These are phyloP conservation scores for Agrotis segetum DNA, from an alignment of 2,888 invertebrate species.

Conservation along the genomic window DNA sequence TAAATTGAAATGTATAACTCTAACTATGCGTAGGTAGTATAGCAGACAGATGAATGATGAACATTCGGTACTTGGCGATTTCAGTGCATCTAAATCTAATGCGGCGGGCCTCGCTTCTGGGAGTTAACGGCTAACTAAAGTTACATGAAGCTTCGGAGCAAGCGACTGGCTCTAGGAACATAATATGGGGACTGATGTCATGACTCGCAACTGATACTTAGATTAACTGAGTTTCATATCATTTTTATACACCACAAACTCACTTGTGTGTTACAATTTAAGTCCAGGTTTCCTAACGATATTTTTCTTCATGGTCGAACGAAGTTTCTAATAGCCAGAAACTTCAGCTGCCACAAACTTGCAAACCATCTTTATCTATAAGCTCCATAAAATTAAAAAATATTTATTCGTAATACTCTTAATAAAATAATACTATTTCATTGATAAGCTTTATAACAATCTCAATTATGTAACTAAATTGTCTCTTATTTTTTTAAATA, in stretches of 20 bases:
- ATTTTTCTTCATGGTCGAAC: conserved; percentile 7
- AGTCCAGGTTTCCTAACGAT: conserved; percentile 7
- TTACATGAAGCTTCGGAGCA: conserved; percentile 5
- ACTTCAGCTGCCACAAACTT: not conserved
- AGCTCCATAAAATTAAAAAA: conserved; percentile 25
- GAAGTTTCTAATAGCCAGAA: not conserved
- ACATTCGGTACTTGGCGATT: conserved; percentile 82
- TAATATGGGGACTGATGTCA: not conserved
- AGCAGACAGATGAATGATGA: conserved; percentile 80
- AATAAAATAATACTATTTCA: conserved; percentile 65
- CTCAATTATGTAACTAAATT: conserved; percentile 47
- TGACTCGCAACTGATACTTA: not conserved
- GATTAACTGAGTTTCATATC: conserved; percentile 2
- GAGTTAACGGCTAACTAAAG: conserved; percentile 29
- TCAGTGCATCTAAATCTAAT: conserved; percentile 82
- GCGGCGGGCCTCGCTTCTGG: conserved; percentile 64
- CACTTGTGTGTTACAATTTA: not conserved
- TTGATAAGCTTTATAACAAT: conserved; percentile 61
- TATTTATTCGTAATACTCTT: conserved; percentile 17
- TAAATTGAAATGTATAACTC: conserved; percentile 85
- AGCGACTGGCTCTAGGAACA: not conserved
- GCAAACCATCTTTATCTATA: conserved; percentile 11
- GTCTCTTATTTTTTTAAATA: conserved; percentile 39
- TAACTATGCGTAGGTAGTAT: conserved; percentile 83
- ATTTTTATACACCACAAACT: not conserved